A percentile compares a stretch with the other conserved stretches of the same genome.
These are phyloP conservation scores for Melanotus villosus DNA, from an alignment of 2,888 invertebrate species.

Conservation along the genomic window DNA sequence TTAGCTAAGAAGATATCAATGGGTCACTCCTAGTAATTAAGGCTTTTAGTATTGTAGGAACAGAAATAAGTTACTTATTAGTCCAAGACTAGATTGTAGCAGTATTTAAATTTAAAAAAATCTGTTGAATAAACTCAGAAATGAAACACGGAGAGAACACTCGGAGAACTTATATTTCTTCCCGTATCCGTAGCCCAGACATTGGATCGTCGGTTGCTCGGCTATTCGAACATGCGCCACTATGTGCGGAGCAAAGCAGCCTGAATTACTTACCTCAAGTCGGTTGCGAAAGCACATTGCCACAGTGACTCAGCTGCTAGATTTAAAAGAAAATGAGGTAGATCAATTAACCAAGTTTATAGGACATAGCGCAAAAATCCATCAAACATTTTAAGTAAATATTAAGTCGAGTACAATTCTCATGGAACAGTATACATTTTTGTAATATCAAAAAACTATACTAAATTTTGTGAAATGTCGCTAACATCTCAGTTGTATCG, in stretches of 20 bases:
- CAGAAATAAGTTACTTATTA: no score
- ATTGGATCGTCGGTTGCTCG: constrained; percentile 47
- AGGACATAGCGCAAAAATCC: constrained; percentile 47
- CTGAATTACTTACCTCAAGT: constrained; percentile 43
- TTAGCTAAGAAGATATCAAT: no score
- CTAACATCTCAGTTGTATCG: neutral
- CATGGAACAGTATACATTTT: neutral
- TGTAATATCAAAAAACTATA: neutral
- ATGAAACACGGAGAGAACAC: constrained; percentile 28
- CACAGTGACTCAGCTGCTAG: constrained; percentile 48
- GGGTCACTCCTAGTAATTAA: no score
- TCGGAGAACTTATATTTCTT: constrained; percentile 44
- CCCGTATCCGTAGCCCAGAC: constrained; percentile 40
- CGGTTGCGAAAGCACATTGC: constrained; percentile 50
- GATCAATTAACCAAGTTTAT: constrained; percentile 50
- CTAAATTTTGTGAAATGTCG: neutral
- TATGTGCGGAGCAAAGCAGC: constrained; percentile 41
- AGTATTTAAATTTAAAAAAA: no score
- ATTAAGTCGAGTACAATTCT: neutral
- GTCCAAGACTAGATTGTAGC: no score
- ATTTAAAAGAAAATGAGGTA: constrained; percentile 45
- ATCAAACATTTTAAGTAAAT: constrained; percentile 43
- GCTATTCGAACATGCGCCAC: constrained; percentile 48
- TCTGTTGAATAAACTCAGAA: constrained; percentile 36
- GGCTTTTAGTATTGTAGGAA: no score